A percentile compares a stretch with the other conserved stretches of the same genome.
Evolutionary conservation across 2,797 vertebrate species (phyloP).

Genomic region (Taenioides sp.): DNA sequence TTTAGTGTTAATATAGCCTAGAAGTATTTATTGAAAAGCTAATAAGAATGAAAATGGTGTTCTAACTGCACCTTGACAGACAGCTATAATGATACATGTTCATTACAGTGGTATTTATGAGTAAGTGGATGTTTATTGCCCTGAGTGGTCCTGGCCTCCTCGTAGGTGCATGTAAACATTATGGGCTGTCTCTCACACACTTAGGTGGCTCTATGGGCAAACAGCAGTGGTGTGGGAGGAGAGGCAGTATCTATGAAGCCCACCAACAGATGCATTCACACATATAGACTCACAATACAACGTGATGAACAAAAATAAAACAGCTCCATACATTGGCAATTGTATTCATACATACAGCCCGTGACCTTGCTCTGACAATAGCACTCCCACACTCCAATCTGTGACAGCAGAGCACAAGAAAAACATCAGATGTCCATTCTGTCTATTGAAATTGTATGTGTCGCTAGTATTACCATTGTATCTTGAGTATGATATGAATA

Average conservation of each 20-base stretch:
- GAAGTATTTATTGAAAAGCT: constrained; percentile 39
- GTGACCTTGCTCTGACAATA: constrained; percentile 54
- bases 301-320: constrained; percentile 25
- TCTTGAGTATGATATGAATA: constrained; percentile 1
- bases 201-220: constrained; percentile 48
- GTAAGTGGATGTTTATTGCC: constrained; percentile 66
- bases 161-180: constrained; percentile 71
- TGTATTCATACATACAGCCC: constrained; percentile 38
- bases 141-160: constrained; percentile 61
- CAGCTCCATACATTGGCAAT: constrained; percentile 35
- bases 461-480: constrained; percentile 23
- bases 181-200: constrained; percentile 55
- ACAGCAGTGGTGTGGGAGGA: constrained; percentile 75
- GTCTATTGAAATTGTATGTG: constrained; percentile 28
- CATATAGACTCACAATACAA: constrained; percentile 43
- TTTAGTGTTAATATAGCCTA: constrained; percentile 31
- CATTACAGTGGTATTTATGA: constrained; percentile 58
- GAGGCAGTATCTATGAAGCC: constrained; percentile 59
- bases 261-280: constrained; percentile 60
- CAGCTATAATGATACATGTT: constrained; percentile 53
- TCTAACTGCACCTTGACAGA: constrained; percentile 51
- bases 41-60: constrained; percentile 33
- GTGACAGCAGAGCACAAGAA: constrained; percentile 44
- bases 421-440: constrained; percentile 44
- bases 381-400: constrained; percentile 66